These are phyloP conservation scores for Pyrocoelia pectoralis DNA, from an alignment of 2,888 invertebrate genomes.

Conservation along the genomic window DNA sequence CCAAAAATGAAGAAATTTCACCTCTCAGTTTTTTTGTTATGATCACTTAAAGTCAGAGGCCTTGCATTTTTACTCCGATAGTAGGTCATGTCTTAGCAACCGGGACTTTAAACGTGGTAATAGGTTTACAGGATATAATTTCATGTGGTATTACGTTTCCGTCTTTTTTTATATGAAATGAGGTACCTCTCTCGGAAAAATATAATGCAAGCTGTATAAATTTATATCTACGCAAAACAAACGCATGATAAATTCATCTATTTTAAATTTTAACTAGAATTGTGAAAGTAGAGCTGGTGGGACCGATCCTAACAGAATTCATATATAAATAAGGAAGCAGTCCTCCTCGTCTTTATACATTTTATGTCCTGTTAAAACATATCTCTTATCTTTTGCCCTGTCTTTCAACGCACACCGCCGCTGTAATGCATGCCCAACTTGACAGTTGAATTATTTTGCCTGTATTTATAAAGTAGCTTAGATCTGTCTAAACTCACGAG, in stretches of 20 bases:
- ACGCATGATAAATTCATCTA: constrained; percentile 31
- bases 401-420: constrained; percentile 40
- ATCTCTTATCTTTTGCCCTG: constrained; percentile 39
- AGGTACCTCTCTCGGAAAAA: constrained; percentile 16
- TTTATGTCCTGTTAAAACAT: constrained; percentile 37
- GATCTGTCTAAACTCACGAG: constrained; percentile 36
- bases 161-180: background rate
- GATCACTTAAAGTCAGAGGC: no score
- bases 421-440: constrained; percentile 46
- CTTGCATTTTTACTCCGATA: no score
- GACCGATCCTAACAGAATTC: constrained; percentile 16
- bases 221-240: constrained; percentile 27
- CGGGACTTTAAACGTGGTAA: no score
- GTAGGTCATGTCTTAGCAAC: no score
- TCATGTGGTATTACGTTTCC: background rate
- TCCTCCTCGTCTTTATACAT: constrained; percentile 35
- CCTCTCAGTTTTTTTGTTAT: no score
- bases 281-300: constrained; percentile 18
- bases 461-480: constrained; percentile 45
- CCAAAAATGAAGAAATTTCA: no score
- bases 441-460: constrained; percentile 48
- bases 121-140: background rate
- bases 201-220: constrained; percentile 23
- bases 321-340: constrained; percentile 8
- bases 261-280: constrained; percentile 30